Evolutionary conservation across 2,888 invertebrate genomes (phyloP), one percentile per base, ranked within the genome.

Genomic region (Panzeria rudis): DNA sequence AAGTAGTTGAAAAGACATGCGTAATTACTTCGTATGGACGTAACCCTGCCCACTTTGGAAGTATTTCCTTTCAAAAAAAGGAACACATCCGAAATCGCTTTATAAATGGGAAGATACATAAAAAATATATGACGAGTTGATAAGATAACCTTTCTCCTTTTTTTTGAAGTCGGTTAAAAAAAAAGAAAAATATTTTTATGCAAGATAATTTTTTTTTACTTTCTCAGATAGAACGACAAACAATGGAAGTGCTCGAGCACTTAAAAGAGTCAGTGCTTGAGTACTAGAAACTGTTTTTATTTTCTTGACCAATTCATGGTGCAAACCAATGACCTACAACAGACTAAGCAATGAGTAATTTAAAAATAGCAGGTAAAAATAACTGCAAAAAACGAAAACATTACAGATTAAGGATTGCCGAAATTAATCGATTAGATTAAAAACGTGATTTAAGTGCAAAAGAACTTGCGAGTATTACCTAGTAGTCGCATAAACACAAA

Each of bases 231-330:
- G 15, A 25, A 41, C 5, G 41, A 25, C 25, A 71, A 54, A 38
- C 41, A 54, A 25, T 25, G n/a, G 20, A 6, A 69, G 69, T 71
- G 25, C 69, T 25, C 8, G n/a, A 25, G 69, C 25, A 71, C 69
- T 29, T 50, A 9, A 52, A 17, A 47, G 6, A 32, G 47, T 32
- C 20, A 38, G 47, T 68, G 64, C 64, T 25, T 64, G 44, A 66
- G 66, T 20, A 66, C 64, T 64, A 1, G 32, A 17, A 29, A 32
- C 11, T 13, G 1, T 29, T 44, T 44, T 62, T 17, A n/a, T n/a
- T 50, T 23, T 20, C 6, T 44, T 11, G 61, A 1, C 2, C 15
- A 29, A 47, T n/a, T 66, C 6, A 17, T 17, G 17, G 47, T 44
- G 13, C 17, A 17, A 17, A 17, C 7, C 17, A 66, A 17, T 44